Evolutionary conservation across 2,113 vertebrate genomes (phyloP).

Genomic region (Osmerus mordax): DNA sequence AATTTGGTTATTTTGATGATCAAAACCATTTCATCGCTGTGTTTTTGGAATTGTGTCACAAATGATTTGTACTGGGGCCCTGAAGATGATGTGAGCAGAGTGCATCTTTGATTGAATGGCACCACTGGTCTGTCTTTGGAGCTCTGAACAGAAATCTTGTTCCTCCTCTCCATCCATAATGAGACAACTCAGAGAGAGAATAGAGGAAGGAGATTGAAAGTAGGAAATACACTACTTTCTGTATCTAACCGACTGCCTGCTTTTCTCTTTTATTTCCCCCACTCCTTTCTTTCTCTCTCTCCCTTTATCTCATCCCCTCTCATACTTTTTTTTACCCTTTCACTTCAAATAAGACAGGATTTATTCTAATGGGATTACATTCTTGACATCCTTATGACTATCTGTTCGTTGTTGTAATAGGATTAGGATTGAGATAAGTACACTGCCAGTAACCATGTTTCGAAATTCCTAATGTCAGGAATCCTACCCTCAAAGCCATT

Average conservation of each 20-base stretch:
- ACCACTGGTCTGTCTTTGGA: no score
- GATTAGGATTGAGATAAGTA: constrained; percentile 58
- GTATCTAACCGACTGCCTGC: neutral
- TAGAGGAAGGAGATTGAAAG: constrained; percentile 36
- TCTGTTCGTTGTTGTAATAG: constrained; percentile 62
- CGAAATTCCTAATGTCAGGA: neutral
- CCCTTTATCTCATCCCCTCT: neutral
- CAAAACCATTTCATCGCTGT: no score
- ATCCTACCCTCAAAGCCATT: neutral
- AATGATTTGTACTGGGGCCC: no score
- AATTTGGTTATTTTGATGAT: no score
- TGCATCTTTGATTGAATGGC: no score
- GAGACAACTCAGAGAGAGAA: constrained; percentile 18
- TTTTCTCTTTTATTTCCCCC: neutral
- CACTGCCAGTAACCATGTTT: constrained; percentile 45
- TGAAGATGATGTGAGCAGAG: no score
- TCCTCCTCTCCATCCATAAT: no score
- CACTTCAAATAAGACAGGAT: constrained; percentile 37
- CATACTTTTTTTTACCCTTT: constrained; percentile 3
- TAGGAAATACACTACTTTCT: neutral
- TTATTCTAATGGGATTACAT: constrained; percentile 58
- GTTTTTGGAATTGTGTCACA: no score
- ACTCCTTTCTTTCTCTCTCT: neutral
- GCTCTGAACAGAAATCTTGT: no score
- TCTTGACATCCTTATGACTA: constrained; percentile 54